Conservation (phyloP, 2,888 invertebrate species). For the Belgica antarctica region DNA sequence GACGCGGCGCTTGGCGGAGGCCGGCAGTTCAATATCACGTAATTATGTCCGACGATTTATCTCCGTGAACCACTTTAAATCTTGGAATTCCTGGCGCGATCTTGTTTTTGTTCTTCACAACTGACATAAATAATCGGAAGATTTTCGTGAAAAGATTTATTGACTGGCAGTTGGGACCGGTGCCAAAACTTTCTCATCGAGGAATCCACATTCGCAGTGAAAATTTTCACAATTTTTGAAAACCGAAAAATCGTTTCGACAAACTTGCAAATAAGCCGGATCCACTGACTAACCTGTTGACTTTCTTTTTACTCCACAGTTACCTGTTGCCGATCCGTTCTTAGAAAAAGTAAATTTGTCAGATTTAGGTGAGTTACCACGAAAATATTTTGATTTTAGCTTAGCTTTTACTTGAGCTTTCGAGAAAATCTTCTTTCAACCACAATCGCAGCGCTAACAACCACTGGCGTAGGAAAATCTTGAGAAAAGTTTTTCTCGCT, state of each 20-base stretch:
- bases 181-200: background rate
- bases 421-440: conserved; percentile 1
- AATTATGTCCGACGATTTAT: too few species aligned
- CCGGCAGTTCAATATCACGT: background rate
- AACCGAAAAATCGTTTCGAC: conserved; percentile 16
- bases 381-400: background rate
- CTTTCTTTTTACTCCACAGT: conserved; percentile 61
- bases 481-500: background rate
- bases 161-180: background rate
- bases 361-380: conserved; percentile 77
- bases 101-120: conserved; percentile 2
- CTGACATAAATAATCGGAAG: conserved; percentile 5
- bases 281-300: background rate
- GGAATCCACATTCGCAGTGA: background rate
- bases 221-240: conserved; percentile 11
- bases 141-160: conserved; percentile 15
- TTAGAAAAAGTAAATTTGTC: conserved; percentile 79
- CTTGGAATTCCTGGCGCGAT: background rate
- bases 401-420: too few species aligned
- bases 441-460: background rate
- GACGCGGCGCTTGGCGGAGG: conserved; percentile 2
- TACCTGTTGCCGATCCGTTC: conserved; percentile 88
- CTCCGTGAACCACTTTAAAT: too few species aligned
- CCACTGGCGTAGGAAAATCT: background rate
- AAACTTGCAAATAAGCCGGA: background rate